Evolutionary conservation across 2,113 vertebrate genomes (phyloP).

Genomic region (Chitala chitala): DNA sequence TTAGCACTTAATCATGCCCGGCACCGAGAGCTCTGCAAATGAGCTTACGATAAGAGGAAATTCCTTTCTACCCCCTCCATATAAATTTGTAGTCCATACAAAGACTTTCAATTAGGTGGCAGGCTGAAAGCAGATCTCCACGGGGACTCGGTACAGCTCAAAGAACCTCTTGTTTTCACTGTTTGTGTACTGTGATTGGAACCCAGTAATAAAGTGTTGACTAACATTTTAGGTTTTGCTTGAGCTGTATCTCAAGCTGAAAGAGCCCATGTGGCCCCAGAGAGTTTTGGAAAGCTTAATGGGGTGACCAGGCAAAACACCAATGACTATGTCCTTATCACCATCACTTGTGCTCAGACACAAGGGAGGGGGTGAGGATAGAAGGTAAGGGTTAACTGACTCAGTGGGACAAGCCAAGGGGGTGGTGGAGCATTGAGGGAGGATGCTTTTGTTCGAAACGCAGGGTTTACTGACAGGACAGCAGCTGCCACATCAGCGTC

Average conservation of each 20-base stretch:
- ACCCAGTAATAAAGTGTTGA: background rate
- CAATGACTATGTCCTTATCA: background rate
- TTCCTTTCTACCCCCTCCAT: slow-evolving; percentile 8
- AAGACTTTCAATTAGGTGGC: slow-evolving; percentile 6
- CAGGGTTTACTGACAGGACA: slow-evolving; percentile 35
- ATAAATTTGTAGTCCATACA: slow-evolving; percentile 14
- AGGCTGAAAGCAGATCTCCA: background rate
- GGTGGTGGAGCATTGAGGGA: no score
- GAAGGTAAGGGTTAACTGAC: no score
- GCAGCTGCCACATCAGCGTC: slow-evolving; percentile 42
- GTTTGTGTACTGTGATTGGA: background rate
- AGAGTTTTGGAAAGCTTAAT: background rate
- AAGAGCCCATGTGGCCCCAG: background rate
- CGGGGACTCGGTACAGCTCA: background rate
- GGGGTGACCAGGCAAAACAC: background rate
- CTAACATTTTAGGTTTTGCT: background rate
- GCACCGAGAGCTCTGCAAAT: background rate
- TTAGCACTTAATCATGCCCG: slow-evolving; percentile 33
- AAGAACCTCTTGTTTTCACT: background rate
- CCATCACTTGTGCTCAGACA: background rate
- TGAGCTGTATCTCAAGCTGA: background rate
- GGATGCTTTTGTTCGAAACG: background rate
- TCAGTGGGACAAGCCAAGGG: no score
- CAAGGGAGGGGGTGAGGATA: background rate
- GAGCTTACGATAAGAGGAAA: slow-evolving; percentile 5